Evolutionary conservation across 2,797 vertebrate species (phyloP).

Genomic region (Rhinoraja longicauda): DNA sequence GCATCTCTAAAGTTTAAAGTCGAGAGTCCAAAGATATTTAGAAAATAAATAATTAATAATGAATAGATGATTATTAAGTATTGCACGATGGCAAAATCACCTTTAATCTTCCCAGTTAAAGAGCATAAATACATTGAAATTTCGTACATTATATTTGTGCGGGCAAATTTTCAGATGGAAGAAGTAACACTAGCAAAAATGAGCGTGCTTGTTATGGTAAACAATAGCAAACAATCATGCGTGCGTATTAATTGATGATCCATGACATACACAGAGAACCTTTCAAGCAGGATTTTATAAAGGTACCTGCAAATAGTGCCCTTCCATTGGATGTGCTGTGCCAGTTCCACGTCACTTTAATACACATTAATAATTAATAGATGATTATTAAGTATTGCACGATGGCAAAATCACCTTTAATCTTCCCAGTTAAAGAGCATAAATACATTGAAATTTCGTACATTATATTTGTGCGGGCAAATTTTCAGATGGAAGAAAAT

Average conservation of each 20-base stretch:
- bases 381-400: too few relatives aligned
- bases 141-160: background rate
- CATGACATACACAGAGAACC: background rate
- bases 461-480: background rate
- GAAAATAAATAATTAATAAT: too few relatives aligned
- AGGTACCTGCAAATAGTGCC: background rate
- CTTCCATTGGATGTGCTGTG: background rate
- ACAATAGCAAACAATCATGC: background rate
- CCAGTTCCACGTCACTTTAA: background rate
- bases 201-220: background rate
- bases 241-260: background rate
- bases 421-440: background rate
- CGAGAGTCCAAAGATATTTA: too few relatives aligned
- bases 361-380: too few relatives aligned
- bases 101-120: background rate
- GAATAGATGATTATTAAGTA: too few relatives aligned
- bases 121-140: background rate
- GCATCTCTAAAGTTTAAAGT: too few relatives aligned
- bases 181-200: background rate
- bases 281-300: background rate
- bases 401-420: background rate
- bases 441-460: background rate
- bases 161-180: background rate
- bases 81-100: background rate
- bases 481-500: background rate